Evolutionary conservation across 2,113 vertebrate species (phyloP), one percentile per base, ranked within the genome.

Genomic region (Calidris pygmaea): DNA sequence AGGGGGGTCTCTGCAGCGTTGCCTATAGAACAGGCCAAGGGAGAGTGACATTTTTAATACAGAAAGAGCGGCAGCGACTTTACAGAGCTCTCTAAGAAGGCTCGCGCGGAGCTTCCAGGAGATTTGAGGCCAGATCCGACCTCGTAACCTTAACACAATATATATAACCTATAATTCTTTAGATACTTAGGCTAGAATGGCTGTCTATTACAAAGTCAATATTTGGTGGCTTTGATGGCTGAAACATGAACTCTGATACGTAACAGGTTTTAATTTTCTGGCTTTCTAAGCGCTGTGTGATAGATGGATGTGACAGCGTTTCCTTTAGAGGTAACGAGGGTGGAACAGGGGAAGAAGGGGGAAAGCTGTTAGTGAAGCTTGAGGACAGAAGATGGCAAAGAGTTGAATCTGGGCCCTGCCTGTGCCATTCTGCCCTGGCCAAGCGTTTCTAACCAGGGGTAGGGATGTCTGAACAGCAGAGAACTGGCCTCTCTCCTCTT

Each of bases 201-300:
- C 48, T 60, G 52, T 7, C 68, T 89, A 8, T 66, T 85, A 34
- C 41, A 34, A 20, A 74, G 82, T 93, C 47, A 34, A 12, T 73
- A 83, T 80, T 79, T 77, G 87, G 71, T 90, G 79, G 76, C 77
- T 96, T 91, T 70, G 77, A 63, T 86, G 90, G 78, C 63, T 93
- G 93, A 67, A 88, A 87, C 12, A 14, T 39, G 83, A 95, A 50
- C 82, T 88, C 35, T 56, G 73, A 17, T 20, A 24, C 15, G 6
- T 24, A 17, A 17, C 0, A 32, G 48, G 19, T 63, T 47, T 86
- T 84, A 48, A 81, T 80, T 88, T 71, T 66, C 67, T 80, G 79
- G 24, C n/a, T 80, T 80, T 59, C 29, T 22, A 29, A 41, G 55
- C 14, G 0, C 63, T 4, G 24, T 32, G 53, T n/a, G 53, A 39